Conservation (phyloP, 1,140 invertebrate species). For the Anastrepha obliqua region DNA sequence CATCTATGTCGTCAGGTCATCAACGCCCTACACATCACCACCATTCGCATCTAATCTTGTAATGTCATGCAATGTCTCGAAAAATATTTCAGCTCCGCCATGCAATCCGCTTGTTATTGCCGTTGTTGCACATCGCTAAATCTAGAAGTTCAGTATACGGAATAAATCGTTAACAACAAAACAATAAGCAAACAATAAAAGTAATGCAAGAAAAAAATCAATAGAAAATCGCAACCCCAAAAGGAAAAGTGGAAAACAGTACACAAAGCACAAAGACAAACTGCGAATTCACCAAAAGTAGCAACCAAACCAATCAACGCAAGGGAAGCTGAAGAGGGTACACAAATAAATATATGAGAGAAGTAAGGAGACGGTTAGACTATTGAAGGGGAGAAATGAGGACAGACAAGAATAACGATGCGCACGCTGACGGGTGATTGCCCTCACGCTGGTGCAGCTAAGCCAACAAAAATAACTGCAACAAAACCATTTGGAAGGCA, state of each 20-base stretch:
- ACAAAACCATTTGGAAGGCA: background rate
- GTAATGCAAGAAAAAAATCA: constrained; percentile 34
- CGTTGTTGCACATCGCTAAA: background rate
- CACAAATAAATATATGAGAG: background rate
- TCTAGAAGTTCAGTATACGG: background rate
- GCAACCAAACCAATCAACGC: constrained; percentile 42
- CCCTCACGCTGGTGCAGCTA: constrained; percentile 27
- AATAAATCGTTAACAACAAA: background rate
- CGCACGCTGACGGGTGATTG: constrained; percentile 40
- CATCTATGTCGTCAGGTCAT: background rate
- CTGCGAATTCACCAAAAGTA: constrained; percentile 24
- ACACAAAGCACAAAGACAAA: constrained; percentile 39
- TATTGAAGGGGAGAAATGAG: background rate
- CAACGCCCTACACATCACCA: background rate
- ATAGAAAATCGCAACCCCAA: constrained; percentile 36
- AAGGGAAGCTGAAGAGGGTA: constrained; percentile 23
- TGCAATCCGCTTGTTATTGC: background rate
- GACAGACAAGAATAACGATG: constrained; percentile 31
- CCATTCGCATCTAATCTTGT: background rate
- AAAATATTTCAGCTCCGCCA: background rate
- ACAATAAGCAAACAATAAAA: background rate
- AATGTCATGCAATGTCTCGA: background rate
- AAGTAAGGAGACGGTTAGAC: background rate
- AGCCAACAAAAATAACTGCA: background rate
- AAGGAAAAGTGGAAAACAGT: constrained; percentile 30